These are phyloP conservation scores for Argyra leucocephala DNA, from an alignment of 2,888 invertebrate genomes.

Conservation along the genomic window DNA sequence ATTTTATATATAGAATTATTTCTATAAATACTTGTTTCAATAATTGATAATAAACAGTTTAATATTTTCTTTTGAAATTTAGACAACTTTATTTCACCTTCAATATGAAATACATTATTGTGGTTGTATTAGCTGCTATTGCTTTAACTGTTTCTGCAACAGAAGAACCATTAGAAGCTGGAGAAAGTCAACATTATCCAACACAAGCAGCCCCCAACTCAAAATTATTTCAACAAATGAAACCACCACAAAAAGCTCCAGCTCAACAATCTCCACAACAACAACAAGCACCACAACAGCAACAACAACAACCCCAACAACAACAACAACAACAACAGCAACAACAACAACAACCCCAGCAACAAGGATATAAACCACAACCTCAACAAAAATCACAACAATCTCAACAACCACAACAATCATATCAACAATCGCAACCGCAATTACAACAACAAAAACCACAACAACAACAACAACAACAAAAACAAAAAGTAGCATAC, in stretches of 20 bases:
- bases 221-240: background rate
- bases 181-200: background rate
- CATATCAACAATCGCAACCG: background rate
- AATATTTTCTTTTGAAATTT: background rate
- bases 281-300: background rate
- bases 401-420: background rate
- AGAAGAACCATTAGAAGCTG: background rate
- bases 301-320: background rate
- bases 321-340: background rate
- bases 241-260: background rate
- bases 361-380: background rate
- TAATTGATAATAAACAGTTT: background rate
- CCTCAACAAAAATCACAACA: background rate
- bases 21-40: background rate
- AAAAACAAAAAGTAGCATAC: background rate
- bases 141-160: background rate
- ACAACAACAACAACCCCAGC: no score
- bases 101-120: background rate
- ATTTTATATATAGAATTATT: no score
- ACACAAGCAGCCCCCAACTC: background rate
- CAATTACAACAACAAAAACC: background rate
- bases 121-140: background rate
- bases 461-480: background rate
- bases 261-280: background rate
- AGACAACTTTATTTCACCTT: background rate